Base-by-base conservation (phyloP, 92 coral and sea anemone genomes). In the Palythoa grandis region DNA sequence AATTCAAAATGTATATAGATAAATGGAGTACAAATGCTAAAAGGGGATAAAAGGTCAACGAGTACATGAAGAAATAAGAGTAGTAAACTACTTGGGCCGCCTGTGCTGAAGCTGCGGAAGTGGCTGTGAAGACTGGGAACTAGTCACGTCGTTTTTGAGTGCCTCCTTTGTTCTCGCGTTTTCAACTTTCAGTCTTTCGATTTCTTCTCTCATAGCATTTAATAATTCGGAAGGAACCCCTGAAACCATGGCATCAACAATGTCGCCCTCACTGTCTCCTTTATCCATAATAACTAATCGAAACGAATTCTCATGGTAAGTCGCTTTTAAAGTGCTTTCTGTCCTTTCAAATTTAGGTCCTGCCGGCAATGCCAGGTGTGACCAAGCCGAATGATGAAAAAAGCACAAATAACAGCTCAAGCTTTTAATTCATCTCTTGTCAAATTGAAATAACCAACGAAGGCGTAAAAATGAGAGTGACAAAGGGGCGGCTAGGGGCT, bases 91-190 rank as follows among this genome's bases (percentile, higher is more conserved):
- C 70, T 50, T 77, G 66, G 52, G 83, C 56, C 43, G 66, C 83
- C 70, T 77, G 83, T 60, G 83, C 24, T 29, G 48, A 13, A 54
- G 69, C 66, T 60, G 83, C 52, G 1, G 83, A 35, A 38, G 68
- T 40, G 68, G 83, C 70, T 54, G 83, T 5, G 83, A n/a, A 1
- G 50, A 72, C 77, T 72, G 77, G 24, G 77, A 38, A 72, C 77
- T 72, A 72, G 54, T 72, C 53, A 72, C 53, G 57, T 16, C 77
- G 77, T 72, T 72, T 72, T 29, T 56, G 23, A 72, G 54, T 15
- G 75, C 75, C 29, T 70, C 75, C 50, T 70, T 70, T 14, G 75
- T 70, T 70, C 29, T 70, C 0, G 75, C 43, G 50, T 70, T 70
- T 70, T 70, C 75, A 70, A 29, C 10, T 70, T 70, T 70, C 47